Evolutionary conservation across 2,797 vertebrate species (phyloP), one percentile per base, ranked within the genome.

Genomic region (Nannoperca australis): DNA sequence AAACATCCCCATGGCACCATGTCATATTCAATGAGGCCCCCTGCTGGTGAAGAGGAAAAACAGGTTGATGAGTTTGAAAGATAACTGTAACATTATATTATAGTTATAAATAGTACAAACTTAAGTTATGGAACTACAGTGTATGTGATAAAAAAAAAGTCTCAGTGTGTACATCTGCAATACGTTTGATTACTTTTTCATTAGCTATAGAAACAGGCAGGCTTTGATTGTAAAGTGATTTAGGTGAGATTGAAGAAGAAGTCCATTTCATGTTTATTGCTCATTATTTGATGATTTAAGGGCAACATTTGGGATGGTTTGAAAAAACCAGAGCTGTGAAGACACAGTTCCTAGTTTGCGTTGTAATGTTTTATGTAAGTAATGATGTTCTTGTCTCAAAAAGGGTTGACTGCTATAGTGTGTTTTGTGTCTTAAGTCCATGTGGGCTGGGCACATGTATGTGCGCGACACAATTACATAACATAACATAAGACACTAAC

Each of bases 41-140:
- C 89, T 86, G 79, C 87, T 89, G 89, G 79, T 63, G 44, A 18
- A 72, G 18, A 62, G 17, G 11, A 61, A 51, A 30, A 79, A 85
- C 42, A 67, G 1, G 18, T 4, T 44, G 27, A 47, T 47, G 34
- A 44, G 24, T 34, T 45, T 54, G 34, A 32, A 15, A 27, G 12
- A 40, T 20, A 15, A 56, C 17, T 30, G 27, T 24, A 50, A 20
- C 7, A n/a, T n/a, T n/a, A n/a, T n/a, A n/a, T n/a, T n/a, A n/a
- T n/a, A n/a, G n/a, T 38, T 58, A 7, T 3, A 40, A 22, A 38
- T 50, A 17, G 20, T 32, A 30, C 32, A 18, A 13, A 68, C 17
- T 44, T 7, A 11, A 59, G 2, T 20, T 20, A n/a, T n/a, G 27
- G 8, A 36, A 13, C 32, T 18, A 15, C 24, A 45, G 7, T 53